A percentile compares a stretch with the other conserved stretches of the same genome.
These are phyloP conservation scores for Amphiprion ocellaris DNA, from an alignment of 2,113 vertebrate species.

Conservation along the genomic window DNA sequence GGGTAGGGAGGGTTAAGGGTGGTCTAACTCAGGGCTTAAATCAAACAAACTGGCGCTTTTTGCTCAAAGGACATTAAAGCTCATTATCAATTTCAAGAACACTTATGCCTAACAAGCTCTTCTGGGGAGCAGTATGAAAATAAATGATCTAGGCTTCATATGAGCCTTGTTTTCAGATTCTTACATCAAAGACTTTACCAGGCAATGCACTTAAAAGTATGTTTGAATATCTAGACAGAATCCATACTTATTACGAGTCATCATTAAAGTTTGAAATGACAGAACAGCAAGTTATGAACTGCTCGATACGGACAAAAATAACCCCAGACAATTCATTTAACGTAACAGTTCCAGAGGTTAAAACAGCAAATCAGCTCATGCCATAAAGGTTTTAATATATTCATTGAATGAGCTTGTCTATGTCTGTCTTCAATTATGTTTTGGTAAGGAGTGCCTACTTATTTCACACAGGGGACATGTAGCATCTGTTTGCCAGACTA, in stretches of 20 bases:
- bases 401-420: neutral
- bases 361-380: neutral
- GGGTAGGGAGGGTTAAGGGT: slow-evolving; percentile 3
- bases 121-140: slow-evolving; percentile 9
- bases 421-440: slow-evolving; percentile 13
- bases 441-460: neutral
- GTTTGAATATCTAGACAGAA: neutral
- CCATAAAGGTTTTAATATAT: neutral
- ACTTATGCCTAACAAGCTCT: slow-evolving; percentile 26
- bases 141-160: slow-evolving; percentile 13
- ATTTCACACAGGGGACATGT: neutral
- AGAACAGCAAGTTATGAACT: neutral
- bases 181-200: neutral
- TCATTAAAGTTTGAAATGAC: neutral
- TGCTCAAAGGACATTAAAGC: slow-evolving; percentile 16
- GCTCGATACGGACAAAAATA: neutral
- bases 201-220: neutral
- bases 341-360: neutral
- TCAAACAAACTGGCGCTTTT: slow-evolving; percentile 28
- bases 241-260: neutral
- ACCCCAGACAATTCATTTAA: neutral
- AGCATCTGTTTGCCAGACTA: slow-evolving; percentile 15
- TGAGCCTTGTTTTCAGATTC: neutral
- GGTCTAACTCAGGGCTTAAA: slow-evolving; percentile 11
- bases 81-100: slow-evolving; percentile 37